These are phyloP conservation scores for Spea hammondii DNA, from an alignment of 2,797 vertebrate species.

Conservation along the genomic window DNA sequence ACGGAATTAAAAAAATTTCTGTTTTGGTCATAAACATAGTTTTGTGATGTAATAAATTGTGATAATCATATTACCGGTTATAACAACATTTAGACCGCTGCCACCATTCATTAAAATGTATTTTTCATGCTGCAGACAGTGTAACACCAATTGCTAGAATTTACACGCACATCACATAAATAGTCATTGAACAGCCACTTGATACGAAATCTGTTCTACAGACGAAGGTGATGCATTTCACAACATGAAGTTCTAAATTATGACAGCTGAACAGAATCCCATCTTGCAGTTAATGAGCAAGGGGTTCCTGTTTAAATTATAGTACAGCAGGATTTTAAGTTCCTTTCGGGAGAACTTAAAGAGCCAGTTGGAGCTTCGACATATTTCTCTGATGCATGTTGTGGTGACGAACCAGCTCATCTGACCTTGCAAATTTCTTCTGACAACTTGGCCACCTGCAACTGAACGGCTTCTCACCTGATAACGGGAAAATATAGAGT, in stretches of 20 bases:
- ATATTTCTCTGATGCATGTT: constrained; percentile 99
- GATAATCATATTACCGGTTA: constrained; percentile 13
- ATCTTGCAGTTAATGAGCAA: constrained; percentile 52
- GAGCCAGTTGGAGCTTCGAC: constrained; percentile 90
- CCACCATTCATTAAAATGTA: constrained; percentile 8
- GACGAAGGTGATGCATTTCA: not conserved
- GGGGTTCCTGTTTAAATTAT: constrained; percentile 58
- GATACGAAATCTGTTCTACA: constrained; percentile 2
- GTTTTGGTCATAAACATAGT: not conserved
- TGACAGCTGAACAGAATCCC: constrained; percentile 55
- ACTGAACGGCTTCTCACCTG: constrained; percentile 98
- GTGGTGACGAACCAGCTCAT: constrained; percentile 97
- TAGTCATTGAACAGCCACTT: constrained; percentile 17
- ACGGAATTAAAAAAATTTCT: too few species aligned
- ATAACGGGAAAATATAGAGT: constrained; percentile 61
- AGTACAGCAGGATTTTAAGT: constrained; percentile 57
- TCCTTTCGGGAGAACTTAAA: constrained; percentile 62
- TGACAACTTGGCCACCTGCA: constrained; percentile 98
- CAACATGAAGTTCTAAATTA: not conserved
- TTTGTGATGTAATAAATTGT: constrained; percentile 1
- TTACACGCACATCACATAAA: constrained; percentile 25
- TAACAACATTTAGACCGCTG: constrained; percentile 10
- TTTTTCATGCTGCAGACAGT: constrained; percentile 32
- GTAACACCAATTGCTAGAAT: constrained; percentile 13
- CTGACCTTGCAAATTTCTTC: constrained; percentile 98